A percentile compares a stretch with the other conserved stretches of the same genome.
Conservation (phyloP, 2,113 vertebrate species). For the Mustelus asterias region DNA sequence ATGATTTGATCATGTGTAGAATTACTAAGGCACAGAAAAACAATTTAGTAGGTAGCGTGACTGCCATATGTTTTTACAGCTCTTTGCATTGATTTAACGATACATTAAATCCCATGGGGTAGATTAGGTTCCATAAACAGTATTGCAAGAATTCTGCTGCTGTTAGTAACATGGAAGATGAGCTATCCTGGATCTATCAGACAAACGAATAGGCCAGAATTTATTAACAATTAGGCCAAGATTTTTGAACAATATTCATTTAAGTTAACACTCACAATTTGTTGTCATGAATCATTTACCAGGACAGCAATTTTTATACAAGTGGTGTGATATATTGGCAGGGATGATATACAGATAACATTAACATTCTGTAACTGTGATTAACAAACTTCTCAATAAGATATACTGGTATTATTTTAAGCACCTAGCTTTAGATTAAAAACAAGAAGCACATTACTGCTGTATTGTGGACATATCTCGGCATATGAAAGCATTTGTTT, state of each 20-base stretch:
- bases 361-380: neutral
- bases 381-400: neutral
- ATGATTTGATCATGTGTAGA: neutral
- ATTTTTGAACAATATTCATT: neutral
- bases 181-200: neutral
- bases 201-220: neutral
- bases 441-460: neutral
- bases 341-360: neutral
- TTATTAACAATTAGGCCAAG: neutral
- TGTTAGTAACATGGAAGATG: neutral
- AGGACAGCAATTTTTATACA: neutral
- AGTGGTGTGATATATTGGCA: neutral
- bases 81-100: neutral
- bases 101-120: neutral
- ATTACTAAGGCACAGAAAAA: neutral
- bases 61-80: neutral
- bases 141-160: neutral
- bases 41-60: neutral
- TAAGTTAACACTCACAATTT: neutral
- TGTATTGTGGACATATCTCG: neutral
- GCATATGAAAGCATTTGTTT: neutral
- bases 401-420: neutral
- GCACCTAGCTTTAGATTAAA: neutral
- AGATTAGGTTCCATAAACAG: neutral
- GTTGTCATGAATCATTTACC: neutral